phyloP scores from a whole-genome alignment of 1,140 invertebrate species.

The Leguminivora glycinivorella region DNA sequence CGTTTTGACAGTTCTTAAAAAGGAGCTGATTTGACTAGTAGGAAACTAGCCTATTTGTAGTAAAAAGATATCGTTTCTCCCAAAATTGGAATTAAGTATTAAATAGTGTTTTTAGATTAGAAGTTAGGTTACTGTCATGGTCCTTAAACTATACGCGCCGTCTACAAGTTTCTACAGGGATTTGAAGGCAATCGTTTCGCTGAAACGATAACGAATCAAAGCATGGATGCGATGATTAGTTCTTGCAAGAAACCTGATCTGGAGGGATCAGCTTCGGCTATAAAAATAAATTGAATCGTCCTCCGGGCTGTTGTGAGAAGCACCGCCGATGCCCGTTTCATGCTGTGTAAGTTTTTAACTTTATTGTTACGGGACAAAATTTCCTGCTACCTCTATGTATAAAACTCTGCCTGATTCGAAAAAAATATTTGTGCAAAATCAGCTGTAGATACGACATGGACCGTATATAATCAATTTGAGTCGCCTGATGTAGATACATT shows the following conservation, averaged over 20 bases:
- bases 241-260: constrained; percentile 53
- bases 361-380: constrained; percentile 37
- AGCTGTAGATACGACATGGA: too few species aligned
- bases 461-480: too few species aligned
- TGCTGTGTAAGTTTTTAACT: constrained; percentile 50
- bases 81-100: too few species aligned
- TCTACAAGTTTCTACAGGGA: constrained; percentile 13
- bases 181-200: constrained; percentile 35
- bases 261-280: constrained; percentile 58
- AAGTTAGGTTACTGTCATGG: too few species aligned
- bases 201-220: constrained; percentile 50
- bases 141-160: not conserved
- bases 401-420: too few species aligned
- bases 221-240: constrained; percentile 62
- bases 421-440: too few species aligned
- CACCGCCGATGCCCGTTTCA: constrained; percentile 45
- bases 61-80: too few species aligned
- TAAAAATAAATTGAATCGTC: constrained; percentile 77
- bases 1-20: too few species aligned
- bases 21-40: too few species aligned
- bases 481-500: too few species aligned
- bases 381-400: not conserved
- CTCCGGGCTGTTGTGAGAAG: constrained; percentile 52
- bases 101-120: too few species aligned
- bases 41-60: too few species aligned